phyloP scores from a whole-genome alignment of 2,888 invertebrate species.

The Euzophera pinguis region DNA sequence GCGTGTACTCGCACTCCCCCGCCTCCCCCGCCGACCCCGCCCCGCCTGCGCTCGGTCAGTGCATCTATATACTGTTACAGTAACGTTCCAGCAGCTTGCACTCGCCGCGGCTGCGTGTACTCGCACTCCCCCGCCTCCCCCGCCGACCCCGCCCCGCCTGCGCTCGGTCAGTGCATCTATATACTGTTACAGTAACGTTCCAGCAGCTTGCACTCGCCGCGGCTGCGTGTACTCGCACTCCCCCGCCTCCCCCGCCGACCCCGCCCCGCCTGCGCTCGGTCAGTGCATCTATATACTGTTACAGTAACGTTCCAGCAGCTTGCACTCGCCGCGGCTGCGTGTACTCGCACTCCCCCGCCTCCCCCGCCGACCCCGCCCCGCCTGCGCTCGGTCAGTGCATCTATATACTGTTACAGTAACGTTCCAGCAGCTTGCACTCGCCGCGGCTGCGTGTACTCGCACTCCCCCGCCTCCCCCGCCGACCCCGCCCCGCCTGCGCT shows the following conservation, averaged over 20 bases:
- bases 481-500: constrained; percentile 26
- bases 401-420: neutral
- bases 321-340: constrained; percentile 82
- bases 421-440: constrained; percentile 82
- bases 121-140: constrained; percentile 34
- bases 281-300: constrained; percentile 14
- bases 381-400: constrained; percentile 32
- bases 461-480: constrained; percentile 40
- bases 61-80: neutral
- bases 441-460: constrained; percentile 22
- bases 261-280: constrained; percentile 32
- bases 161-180: constrained; percentile 28
- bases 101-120: constrained; percentile 62
- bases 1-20: neutral
- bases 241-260: constrained; percentile 41
- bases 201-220: constrained; percentile 82
- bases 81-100: constrained; percentile 73
- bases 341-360: constrained; percentile 27
- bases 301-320: neutral
- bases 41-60: constrained; percentile 33
- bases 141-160: constrained; percentile 31
- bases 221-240: neutral
- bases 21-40: constrained; percentile 43
- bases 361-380: constrained; percentile 34
- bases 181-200: neutral